Evolutionary conservation across 30 jellyfish, hydroid and myxozoan species (phyloP), one percentile per base, ranked within the genome.

Genomic region (Aurelia sp.): DNA sequence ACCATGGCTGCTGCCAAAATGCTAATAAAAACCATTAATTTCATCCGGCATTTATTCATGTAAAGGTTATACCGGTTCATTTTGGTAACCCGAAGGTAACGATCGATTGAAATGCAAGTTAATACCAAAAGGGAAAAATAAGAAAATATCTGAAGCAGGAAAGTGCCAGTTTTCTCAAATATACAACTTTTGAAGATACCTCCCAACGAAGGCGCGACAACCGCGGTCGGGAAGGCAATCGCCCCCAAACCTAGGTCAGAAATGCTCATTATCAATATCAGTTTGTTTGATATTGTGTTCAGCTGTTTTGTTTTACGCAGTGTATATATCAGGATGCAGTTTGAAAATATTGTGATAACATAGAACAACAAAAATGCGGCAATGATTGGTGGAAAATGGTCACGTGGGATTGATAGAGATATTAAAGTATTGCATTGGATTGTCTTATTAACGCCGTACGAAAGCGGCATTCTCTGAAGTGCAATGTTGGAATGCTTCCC

Each of bases 41-140:
- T 81, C 91, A 81, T 81, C 17, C 91, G 84, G 17, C 12, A 50
- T 6, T 50, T 65, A 41, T 81, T 81, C 91, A 81, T 81, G 78
- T 67, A 81, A 17, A n/a, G 64, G 48, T 31, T 81, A 78, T 81
- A 81, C 77, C 33, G 72, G 20, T 81, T 81, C 27, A 81, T 75
- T 41, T 81, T 81, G 33, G 84, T 69, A 3, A 81, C 91, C 67
- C 65, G 89, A 10, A 78, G 47, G 52, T 67, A 81, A 4, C 91
- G 76, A 71, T 81, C 91, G 22, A 67, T 6, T n/a, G 84, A 81
- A 8, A 81, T 72, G 31, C 78, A 13, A 16, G 71, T 50, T 11
- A 81, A 63, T 83, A 81, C 60, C 55, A 81, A 55, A 61, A 81
- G 59, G 20, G 91, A 81, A 53, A 81, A 81, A 55, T 81, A 81